Base-by-base conservation (phyloP, 2,888 invertebrate genomes). In the Drosophila colorata region DNA sequence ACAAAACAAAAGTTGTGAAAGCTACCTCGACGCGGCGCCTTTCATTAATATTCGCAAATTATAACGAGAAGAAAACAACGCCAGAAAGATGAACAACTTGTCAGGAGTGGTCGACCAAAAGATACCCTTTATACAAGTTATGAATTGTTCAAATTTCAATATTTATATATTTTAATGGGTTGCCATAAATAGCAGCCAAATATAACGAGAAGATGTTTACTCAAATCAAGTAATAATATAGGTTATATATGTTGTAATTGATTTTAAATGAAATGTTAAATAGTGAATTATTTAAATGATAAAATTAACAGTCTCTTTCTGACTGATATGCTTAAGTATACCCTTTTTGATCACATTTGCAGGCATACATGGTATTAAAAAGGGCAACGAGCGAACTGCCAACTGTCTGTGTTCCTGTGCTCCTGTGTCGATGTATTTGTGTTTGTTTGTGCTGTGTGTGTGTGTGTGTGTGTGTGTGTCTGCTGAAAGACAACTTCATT, bases 401-500 rank as follows among this genome's bases (percentile, higher is more conserved):
- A 78, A 57, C 52, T 56, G 46, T 47, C 41, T 46, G 23, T 51
- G 44, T n/a, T 18, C 16, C 46, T 33, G 18, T 44, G 33, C 59
- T 16, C 33, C 23, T 28, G 31, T 59, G 37, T 41, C n/a, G 38
- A 13, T 35, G 53, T 65, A 16, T 44, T 37, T 63, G 9, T 33
- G 37, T 59, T 38, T 48, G 56, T 51, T 57, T 51, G 14, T 35
- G 37, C 23, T 48, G 14, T 28, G 11, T 20, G 23, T 18, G 38
- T 52, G 37, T 44, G 18, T 55, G 52, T 65, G 14, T 28, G 11
- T 20, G 23, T 18, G 38, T 52, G 37, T 44, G 18, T 55, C 49
- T 65, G 49, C 18, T 58, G 74, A 74, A 69, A 71, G 75, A 74
- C 87, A 84, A 74, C 71, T 74, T 76, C 65, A 85, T 87, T 85